Evolutionary conservation across 1,140 invertebrate species (phyloP).

Genomic region (Aradophagus sp.): DNA sequence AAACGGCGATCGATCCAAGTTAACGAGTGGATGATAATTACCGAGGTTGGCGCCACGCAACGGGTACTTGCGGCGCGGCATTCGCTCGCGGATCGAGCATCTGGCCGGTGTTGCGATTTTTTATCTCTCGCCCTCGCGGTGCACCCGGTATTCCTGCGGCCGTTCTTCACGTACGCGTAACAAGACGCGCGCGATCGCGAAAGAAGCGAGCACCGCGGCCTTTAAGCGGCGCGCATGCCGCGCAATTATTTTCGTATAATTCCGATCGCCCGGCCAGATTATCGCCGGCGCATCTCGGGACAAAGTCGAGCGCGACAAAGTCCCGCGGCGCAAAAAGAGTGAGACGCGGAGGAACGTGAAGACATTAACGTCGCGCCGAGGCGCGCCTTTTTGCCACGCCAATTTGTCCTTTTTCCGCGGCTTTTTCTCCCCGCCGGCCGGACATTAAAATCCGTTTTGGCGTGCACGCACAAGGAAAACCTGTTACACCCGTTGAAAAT

Average conservation of each 20-base stretch:
- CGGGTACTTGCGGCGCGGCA: constrained; percentile 33
- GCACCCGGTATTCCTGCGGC: constrained; percentile 39
- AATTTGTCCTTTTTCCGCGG: constrained; percentile 36
- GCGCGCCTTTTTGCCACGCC: constrained; percentile 26
- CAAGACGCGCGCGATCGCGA: constrained; percentile 42
- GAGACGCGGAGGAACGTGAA: constrained; percentile 45
- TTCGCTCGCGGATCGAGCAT: constrained; percentile 33
- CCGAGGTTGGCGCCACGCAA: constrained; percentile 39
- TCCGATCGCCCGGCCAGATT: constrained; percentile 64
- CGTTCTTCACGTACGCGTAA: constrained; percentile 38
- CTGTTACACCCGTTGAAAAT: constrained; percentile 1
- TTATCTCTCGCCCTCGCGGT: constrained; percentile 20
- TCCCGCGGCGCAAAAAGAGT: constrained; percentile 30
- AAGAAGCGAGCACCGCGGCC: constrained; percentile 33
- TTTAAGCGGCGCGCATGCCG: constrained; percentile 48
- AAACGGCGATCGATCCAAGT: background rate
- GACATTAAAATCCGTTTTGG: constrained; percentile 24
- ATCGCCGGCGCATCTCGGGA: constrained; percentile 34
- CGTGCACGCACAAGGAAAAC: constrained; percentile 4
- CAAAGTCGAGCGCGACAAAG: constrained; percentile 33
- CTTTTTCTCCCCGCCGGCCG: constrained; percentile 17
- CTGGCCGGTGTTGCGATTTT: constrained; percentile 17
- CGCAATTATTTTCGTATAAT: constrained; percentile 70
- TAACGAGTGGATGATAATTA: constrained; percentile 46
- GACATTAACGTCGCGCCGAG: constrained; percentile 34